Evolutionary conservation across 1,140 invertebrate genomes (phyloP), one percentile per base, ranked within the genome.

Genomic region (Trialeurodes vaporariorum): DNA sequence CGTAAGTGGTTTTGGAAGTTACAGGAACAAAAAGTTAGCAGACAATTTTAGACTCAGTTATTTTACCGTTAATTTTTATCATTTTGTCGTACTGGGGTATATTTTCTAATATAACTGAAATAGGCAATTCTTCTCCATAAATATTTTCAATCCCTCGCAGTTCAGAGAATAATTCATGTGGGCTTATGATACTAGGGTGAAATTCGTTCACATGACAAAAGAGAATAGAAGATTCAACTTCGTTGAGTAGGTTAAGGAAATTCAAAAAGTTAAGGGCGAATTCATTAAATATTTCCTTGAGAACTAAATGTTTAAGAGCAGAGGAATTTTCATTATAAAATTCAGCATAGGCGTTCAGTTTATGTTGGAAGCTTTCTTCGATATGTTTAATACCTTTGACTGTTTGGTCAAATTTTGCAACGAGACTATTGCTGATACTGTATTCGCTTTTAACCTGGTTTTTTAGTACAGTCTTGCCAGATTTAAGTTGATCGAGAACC

Each of bases 371-470:
- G 2, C 25, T 11, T 64, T 23, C 21, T 25, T 64, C 63, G 24
- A 27, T 64, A 22, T 64, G 63, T 64, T 64, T 27, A 23, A 64
- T 64, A 27, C 34, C n/a, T 22, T 25, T 64, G 34, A 64, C 34
- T 64, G 63, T 12, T 11, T 64, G n/a, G 21, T 64, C 63, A 27
- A 64, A 64, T 25, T 22, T 9, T 64, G 25, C 2, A n/a, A 64
- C 34, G 2, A 22, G 13, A 2, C n/a, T 9, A 9, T n/a, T 9
- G 22, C 9, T 64, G 13, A 64, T 9, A 5, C 25, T n/a, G n/a
- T n/a, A n/a, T n/a, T n/a, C n/a, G n/a, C n/a, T n/a, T n/a, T n/a
- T n/a, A n/a, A n/a, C n/a, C 11, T 64, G 63, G 2, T 25, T 64
- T 27, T 64, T 5, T 9, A 64, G 9, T n/a, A 5, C 34, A 9